Conservation (phyloP, 2,888 invertebrate species). For the Athalia circularis region DNA sequence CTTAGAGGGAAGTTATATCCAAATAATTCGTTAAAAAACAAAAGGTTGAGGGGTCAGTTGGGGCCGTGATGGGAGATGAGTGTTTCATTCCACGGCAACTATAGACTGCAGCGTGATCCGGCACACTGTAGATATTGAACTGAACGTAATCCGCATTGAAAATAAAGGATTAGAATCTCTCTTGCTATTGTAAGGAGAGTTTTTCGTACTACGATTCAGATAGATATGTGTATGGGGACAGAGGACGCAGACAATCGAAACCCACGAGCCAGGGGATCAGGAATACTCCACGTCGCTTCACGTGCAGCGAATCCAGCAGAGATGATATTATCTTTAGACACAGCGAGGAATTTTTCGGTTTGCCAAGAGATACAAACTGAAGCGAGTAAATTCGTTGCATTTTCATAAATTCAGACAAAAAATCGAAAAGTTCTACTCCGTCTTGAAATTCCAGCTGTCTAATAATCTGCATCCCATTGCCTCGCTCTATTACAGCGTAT, state of each 20-base stretch:
- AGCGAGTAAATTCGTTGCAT: no score
- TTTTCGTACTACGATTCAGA: slow-evolving; percentile 49
- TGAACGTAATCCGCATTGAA: slow-evolving; percentile 59
- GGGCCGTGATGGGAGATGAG: slow-evolving; percentile 2
- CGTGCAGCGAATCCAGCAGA: slow-evolving; percentile 7
- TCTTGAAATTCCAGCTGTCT: no score
- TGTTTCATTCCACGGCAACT: neutral
- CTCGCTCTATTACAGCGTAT: slow-evolving; percentile 22
- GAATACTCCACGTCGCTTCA: slow-evolving; percentile 27
- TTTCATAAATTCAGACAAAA: no score
- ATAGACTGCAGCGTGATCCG: no score
- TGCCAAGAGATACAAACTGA: no score
- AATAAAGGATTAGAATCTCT: slow-evolving; percentile 54
- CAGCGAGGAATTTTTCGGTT: no score
- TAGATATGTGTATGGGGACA: slow-evolving; percentile 10
- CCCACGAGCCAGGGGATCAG: slow-evolving; percentile 25
- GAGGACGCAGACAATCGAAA: slow-evolving; percentile 10
- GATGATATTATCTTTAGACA: slow-evolving; percentile 26
- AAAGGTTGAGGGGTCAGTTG: neutral
- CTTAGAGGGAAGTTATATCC: neutral
- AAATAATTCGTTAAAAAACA: no score
- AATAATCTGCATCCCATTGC: neutral
- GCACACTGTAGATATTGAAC: slow-evolving; percentile 42
- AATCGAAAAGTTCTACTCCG: no score
- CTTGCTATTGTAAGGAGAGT: slow-evolving; percentile 54